phyloP scores from a whole-genome alignment of 2,797 vertebrate species.

The Staurois parvus region DNA sequence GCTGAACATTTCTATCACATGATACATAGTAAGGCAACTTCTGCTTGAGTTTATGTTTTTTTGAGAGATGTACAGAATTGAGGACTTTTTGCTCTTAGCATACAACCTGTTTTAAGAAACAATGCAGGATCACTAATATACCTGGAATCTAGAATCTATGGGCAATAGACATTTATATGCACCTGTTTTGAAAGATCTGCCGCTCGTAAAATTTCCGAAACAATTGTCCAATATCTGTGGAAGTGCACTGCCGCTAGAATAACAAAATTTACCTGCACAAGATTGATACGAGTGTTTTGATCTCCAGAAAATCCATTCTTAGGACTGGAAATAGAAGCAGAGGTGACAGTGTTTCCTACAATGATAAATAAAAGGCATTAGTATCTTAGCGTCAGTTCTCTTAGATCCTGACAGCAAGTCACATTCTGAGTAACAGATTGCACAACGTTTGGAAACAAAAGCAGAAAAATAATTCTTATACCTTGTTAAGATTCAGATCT shows the following conservation, averaged over 20 bases:
- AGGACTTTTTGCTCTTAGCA: too few relatives aligned
- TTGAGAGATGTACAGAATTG: too few relatives aligned
- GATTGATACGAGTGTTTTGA: slow-evolving; percentile 31
- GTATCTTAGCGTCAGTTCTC: not conserved
- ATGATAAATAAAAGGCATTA: slow-evolving; percentile 29
- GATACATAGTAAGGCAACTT: too few relatives aligned
- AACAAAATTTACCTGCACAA: slow-evolving; percentile 45
- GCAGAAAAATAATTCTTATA: not conserved
- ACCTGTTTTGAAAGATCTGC: too few relatives aligned
- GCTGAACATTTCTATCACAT: too few relatives aligned
- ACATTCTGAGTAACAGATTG: not conserved
- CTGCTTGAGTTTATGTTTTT: too few relatives aligned
- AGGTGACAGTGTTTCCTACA: slow-evolving; percentile 26
- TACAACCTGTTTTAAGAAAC: too few relatives aligned
- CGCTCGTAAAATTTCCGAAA: too few relatives aligned
- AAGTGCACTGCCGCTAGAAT: not conserved
- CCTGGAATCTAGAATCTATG: too few relatives aligned
- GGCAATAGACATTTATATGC: too few relatives aligned
- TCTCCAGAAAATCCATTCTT: slow-evolving; percentile 36
- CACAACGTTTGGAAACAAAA: not conserved
- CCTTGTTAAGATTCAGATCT: not conserved
- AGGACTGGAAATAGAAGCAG: not conserved
- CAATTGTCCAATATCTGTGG: too few relatives aligned
- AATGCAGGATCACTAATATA: too few relatives aligned
- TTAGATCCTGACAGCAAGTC: not conserved